Evolutionary conservation across 2,113 vertebrate species (phyloP).

Genomic region (Eretmochelys imbricata): DNA sequence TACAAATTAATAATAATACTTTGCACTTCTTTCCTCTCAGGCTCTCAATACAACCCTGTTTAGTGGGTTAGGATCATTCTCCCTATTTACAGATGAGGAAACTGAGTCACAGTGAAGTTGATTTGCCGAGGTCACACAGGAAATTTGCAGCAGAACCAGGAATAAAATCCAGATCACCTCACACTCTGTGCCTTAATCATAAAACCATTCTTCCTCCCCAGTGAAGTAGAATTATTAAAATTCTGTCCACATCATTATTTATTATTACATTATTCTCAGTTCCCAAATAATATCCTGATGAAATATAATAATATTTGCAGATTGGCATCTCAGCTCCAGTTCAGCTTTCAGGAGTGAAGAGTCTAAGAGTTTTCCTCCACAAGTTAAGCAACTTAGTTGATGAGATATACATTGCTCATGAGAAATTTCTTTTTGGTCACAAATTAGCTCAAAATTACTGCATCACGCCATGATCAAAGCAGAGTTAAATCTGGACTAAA

Average conservation of each 20-base stretch:
- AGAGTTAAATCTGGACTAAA: conserved; percentile 22
- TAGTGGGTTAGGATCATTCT: neutral
- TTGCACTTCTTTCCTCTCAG: neutral
- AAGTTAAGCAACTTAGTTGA: neutral
- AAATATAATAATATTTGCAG: neutral
- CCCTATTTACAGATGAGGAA: neutral
- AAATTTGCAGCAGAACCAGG: neutral
- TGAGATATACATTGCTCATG: neutral
- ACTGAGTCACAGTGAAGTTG: neutral
- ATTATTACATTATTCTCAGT: neutral
- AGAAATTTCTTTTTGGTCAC: neutral
- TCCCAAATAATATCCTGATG: neutral
- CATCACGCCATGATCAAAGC: conserved; percentile 22
- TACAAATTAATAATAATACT: neutral
- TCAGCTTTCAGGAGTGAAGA: neutral
- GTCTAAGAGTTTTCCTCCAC: neutral
- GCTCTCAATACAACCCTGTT: neutral
- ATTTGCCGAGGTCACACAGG: neutral
- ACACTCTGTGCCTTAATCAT: neutral
- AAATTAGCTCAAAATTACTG: conserved; percentile 26
- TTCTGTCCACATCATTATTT: neutral
- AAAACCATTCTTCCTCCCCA: neutral
- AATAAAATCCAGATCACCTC: neutral
- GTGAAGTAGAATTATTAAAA: neutral
- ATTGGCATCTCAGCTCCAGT: neutral